phyloP scores from a whole-genome alignment of 2,888 invertebrate species.

The Linnaemya tessellans region DNA sequence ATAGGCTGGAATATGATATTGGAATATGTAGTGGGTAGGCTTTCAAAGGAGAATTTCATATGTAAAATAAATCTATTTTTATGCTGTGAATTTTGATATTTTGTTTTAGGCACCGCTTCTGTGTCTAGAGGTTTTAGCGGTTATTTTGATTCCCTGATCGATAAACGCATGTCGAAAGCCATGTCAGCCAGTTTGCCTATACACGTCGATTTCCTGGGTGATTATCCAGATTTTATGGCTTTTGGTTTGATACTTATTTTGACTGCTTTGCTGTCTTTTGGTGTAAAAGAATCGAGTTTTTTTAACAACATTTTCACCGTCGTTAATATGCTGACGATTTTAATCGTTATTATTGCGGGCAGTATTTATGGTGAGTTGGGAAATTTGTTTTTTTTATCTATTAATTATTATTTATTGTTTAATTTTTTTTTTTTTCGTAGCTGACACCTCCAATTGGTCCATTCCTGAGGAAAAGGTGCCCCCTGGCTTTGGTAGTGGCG shows the following conservation, averaged over 20 bases:
- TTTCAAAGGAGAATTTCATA: background rate
- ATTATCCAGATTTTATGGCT: constrained; percentile 89
- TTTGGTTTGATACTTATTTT: constrained; percentile 86
- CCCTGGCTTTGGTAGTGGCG: constrained; percentile 88
- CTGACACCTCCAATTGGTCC: constrained; percentile 91
- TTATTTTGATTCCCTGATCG: constrained; percentile 87
- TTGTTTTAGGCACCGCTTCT: constrained; percentile 87
- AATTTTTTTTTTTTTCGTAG: constrained; percentile 83
- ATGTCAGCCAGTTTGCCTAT: constrained; percentile 86
- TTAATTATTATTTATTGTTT: background rate
- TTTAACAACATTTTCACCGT: constrained; percentile 96
- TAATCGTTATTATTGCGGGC: constrained; percentile 92
- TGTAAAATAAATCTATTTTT: background rate
- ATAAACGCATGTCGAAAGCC: constrained; percentile 85
- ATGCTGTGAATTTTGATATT: background rate
- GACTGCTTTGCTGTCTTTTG: constrained; percentile 87
- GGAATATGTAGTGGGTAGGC: constrained; percentile 89
- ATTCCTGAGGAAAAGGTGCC: constrained; percentile 86
- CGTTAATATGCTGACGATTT: constrained; percentile 93
- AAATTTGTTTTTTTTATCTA: background rate
- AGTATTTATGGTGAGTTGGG: constrained; percentile 88
- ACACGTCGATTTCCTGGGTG: constrained; percentile 85
- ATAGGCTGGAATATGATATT: constrained; percentile 94
- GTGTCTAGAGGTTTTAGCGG: constrained; percentile 89
- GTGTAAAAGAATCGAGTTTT: constrained; percentile 92